Evolutionary conservation across 2,797 vertebrate genomes (phyloP).

Genomic region (Tachyglossus aculeatus): DNA sequence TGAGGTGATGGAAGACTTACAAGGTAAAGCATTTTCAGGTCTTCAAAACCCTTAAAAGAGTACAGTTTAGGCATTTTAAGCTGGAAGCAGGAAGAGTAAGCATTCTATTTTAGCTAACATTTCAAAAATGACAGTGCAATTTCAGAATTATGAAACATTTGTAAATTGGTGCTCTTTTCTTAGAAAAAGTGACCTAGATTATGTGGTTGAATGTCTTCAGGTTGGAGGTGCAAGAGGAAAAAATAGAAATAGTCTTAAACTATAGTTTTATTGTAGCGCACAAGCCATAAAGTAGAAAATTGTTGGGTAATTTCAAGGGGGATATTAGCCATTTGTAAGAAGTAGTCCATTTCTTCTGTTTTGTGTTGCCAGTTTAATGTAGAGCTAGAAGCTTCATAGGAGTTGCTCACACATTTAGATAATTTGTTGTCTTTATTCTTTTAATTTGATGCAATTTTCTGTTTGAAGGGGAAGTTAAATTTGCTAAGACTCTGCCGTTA

Average conservation of each 20-base stretch:
- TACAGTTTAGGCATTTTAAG: no score
- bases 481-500: no score
- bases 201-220: neutral
- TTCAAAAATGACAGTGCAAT: slow-evolving; percentile 4
- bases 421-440: no score
- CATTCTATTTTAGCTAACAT: neutral
- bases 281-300: neutral
- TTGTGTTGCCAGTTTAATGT: no score
- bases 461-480: no score
- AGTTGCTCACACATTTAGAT: no score
- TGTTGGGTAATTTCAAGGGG: neutral
- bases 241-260: neutral
- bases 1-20: slow-evolving; percentile 91
- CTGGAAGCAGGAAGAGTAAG: no score
- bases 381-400: no score
- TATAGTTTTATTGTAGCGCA: neutral
- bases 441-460: no score
- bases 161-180: neutral
- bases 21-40: slow-evolving; percentile 79
- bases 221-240: neutral
- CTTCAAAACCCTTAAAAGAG: neutral
- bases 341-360: neutral
- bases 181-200: neutral
- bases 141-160: neutral
- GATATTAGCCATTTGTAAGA: neutral